Percentiles rank a stretch among this genome's conserved stretches.
These are phyloP conservation scores for Dermochelys coriacea DNA, from an alignment of 2,797 vertebrate species.

Conservation along the genomic window DNA sequence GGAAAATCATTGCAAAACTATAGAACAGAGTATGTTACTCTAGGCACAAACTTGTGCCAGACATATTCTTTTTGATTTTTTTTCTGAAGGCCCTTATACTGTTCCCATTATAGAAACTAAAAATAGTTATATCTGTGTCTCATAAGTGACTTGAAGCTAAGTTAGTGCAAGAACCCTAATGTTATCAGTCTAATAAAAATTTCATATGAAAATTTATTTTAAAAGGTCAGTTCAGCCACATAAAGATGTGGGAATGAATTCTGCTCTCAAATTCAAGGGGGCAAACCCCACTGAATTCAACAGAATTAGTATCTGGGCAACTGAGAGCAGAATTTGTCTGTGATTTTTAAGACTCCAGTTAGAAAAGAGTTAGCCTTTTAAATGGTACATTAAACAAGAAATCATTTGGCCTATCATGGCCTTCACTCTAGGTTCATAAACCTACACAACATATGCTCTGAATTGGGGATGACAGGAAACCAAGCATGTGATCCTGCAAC, in stretches of 20 bases:
- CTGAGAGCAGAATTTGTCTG: background rate
- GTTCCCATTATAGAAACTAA: background rate
- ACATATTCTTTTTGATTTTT: conserved; percentile 1
- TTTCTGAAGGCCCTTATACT: background rate
- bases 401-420: background rate
- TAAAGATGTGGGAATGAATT: background rate
- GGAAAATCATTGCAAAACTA: conserved; percentile 45
- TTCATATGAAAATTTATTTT: background rate
- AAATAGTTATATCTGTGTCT: conserved; percentile 25
- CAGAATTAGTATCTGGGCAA: background rate
- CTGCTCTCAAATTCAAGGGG: background rate
- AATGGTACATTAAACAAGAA: background rate
- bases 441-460: background rate
- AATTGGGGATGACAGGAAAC: background rate
- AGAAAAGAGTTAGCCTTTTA: background rate
- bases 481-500: background rate
- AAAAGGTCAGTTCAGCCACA: background rate
- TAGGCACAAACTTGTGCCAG: conserved; percentile 26
- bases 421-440: background rate
- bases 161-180: background rate
- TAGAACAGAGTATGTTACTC: conserved; percentile 36
- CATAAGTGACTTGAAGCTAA: background rate
- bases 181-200: background rate
- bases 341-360: background rate
- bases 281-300: background rate